Evolutionary conservation across 2,113 vertebrate genomes (phyloP).

Genomic region (Thamnaconus septentrionalis): DNA sequence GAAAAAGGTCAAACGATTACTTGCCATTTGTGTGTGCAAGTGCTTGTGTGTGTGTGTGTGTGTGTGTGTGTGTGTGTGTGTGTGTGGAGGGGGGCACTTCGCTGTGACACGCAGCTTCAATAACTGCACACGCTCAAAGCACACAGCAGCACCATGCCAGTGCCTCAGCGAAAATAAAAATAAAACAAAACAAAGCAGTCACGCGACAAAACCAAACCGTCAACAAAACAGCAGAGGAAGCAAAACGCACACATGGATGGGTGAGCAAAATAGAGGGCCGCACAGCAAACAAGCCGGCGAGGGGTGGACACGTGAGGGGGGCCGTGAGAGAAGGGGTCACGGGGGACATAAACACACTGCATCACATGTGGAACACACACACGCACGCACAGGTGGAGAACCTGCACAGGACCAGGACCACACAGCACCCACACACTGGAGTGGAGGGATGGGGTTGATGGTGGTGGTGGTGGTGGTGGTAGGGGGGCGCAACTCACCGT

Average conservation of each 20-base stretch:
- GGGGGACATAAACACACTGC: slow-evolving; percentile 16
- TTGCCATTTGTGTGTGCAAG: slow-evolving; percentile 1
- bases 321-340: not conserved
- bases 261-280: slow-evolving; percentile 27
- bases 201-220: slow-evolving; percentile 12
- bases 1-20: slow-evolving; percentile 24
- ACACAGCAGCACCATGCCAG: slow-evolving; percentile 18
- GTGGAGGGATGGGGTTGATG: slow-evolving; percentile 4
- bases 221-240: slow-evolving; percentile 2
- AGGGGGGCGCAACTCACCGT: slow-evolving; percentile 85
- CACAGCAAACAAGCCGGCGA: slow-evolving; percentile 38
- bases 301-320: not conserved
- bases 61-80: too few relatives aligned
- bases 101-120: not conserved
- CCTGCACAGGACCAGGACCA: slow-evolving; percentile 42
- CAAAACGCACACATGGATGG: slow-evolving; percentile 35
- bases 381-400: slow-evolving; percentile 22
- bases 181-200: too few relatives aligned
- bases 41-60: too few relatives aligned
- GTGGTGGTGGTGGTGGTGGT: too few relatives aligned
- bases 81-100: too few relatives aligned
- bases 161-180: slow-evolving; percentile 3
- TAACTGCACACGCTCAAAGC: slow-evolving; percentile 34
- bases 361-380: slow-evolving; percentile 36
- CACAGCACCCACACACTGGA: slow-evolving; percentile 48